These are phyloP conservation scores for Nanorana parkeri DNA, from an alignment of 2,113 vertebrate genomes.

Conservation along the genomic window DNA sequence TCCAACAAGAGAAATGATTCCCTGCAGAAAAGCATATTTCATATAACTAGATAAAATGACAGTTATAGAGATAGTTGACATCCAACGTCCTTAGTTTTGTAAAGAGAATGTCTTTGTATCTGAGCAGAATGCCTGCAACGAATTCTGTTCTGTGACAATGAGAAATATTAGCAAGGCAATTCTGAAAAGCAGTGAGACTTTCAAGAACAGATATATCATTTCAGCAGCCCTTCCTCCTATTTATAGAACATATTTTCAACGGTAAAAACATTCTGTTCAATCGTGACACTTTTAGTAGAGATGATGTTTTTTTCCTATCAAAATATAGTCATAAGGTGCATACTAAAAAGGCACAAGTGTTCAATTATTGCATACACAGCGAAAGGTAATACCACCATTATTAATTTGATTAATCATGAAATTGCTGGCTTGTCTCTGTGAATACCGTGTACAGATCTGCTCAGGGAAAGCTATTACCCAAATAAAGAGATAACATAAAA, in stretches of 20 bases:
- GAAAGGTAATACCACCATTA: too few species aligned
- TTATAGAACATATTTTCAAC: background rate
- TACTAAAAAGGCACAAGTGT: too few species aligned
- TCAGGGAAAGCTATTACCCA: too few species aligned
- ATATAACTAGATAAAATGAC: slow-evolving; percentile 6
- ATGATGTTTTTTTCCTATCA: background rate
- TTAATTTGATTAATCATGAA: too few species aligned
- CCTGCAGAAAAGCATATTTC: background rate
- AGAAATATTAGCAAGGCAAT: slow-evolving; percentile 25
- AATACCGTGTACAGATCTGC: too few species aligned
- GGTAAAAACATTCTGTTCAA: background rate
- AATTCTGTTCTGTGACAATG: slow-evolving; percentile 1
- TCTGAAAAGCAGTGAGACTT: background rate
- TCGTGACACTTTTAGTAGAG: background rate
- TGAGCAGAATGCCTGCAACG: slow-evolving; percentile 1
- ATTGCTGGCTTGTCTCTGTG: too few species aligned
- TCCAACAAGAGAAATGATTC: slow-evolving; percentile 17
- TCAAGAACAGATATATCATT: background rate
- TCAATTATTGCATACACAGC: too few species aligned
- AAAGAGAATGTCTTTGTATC: slow-evolving; percentile 6
- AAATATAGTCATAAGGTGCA: too few species aligned
- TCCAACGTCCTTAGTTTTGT: slow-evolving; percentile 27
- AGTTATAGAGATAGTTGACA: slow-evolving; percentile 2
- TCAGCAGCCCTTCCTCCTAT: background rate
- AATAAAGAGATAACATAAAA: too few species aligned